Base-by-base conservation (phyloP, 1,140 invertebrate species). In the Rhopalosiphum maidis region DNA sequence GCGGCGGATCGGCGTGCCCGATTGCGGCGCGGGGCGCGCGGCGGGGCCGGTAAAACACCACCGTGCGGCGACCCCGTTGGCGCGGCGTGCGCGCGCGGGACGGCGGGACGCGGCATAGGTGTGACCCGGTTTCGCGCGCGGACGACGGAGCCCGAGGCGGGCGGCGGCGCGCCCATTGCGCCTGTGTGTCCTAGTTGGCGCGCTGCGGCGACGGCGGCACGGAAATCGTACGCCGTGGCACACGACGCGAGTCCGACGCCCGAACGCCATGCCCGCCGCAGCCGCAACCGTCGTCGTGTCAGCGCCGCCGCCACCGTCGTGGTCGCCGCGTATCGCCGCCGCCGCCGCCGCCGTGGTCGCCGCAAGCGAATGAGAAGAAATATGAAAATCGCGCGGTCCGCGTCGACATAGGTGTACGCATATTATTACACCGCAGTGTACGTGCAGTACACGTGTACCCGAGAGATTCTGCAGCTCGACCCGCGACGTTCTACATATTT, bases 181-280 rank as follows among this genome's bases (percentile, higher is more conserved):
- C 91, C 91, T 92, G 91, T 86, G 91, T 86, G 91, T 55, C 91
- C 91, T 86, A 55, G 77, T 93, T 86, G 77, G 43, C 77, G 91
- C 91, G 82, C 88, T 77, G 88, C 21, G 43, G 21, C 68, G 68
- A 18, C 90, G 43, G 41, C 90, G 43, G 30, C 68, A 37, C 41
- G 41, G 6, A 30, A 90, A 43, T 30, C 23, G 22, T 86, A 86
- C 85, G 85, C 85, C 41, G 77, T 25, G 60, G 90, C 91, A 85
- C 82, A 85, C 91, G 91, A 93, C 48, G 68, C 82, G 91, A 86
- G 91, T 93, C 91, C 82, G 48, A 85, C 60, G 90, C n/a, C 68
- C 90, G 60, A 93, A 93, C 91, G 82, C 82, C 77, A 93, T 93
- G 91, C n/a, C 46, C 68, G 77, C 37, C 91, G 91, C n/a, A 4